Evolutionary conservation across 2,797 vertebrate genomes (phyloP), one percentile per base, ranked within the genome.

Genomic region (Danio aesculapii): DNA sequence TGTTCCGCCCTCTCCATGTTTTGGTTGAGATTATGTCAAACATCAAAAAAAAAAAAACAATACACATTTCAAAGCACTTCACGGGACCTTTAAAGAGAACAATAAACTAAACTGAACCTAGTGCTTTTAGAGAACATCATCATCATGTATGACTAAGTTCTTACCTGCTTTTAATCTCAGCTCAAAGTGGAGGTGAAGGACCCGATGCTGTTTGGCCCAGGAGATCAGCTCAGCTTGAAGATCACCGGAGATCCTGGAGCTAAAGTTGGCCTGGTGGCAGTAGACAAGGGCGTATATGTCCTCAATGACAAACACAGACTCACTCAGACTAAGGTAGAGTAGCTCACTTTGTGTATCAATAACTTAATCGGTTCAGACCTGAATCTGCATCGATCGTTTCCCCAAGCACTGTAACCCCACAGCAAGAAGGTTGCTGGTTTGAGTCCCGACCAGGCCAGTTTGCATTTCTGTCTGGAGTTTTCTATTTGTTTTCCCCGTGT

Each of bases 271-370:
- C 88, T 96, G 43, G 95, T 95, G 62, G 95, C 91, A 0, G 95
- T 96, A 87, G 94, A 96, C 88, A 96, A 95, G 70, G 94, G 85
- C 0, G 92, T 95, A 76, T 94, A 90, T 0, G 89, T 94, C 41
- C 87, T 95, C 74, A 95, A 76, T 55, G 8, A 87, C 85, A 94
- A 94, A 86, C 89, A 94, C 87, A 92, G 83, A 62, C 39, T 96
- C 68, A 93, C 92, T 0, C 95, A 95, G 82, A 58, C 19, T 0
- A 92, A 91, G 92, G 95, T 95, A 41, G 61, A 12, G 21, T 12
- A 49, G 9, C 7, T 46, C 0, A 13, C 1, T 0, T 8, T 8
- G 30, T 30, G 30, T 30, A 30, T 30, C 30, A 30, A 1, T 2
- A 44, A 17, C 13, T 50, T 11, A 13, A 16, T 17, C 0, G 3